These are phyloP conservation scores for Philypnodon macrostomus DNA, from an alignment of 2,797 vertebrate genomes.

Conservation along the genomic window DNA sequence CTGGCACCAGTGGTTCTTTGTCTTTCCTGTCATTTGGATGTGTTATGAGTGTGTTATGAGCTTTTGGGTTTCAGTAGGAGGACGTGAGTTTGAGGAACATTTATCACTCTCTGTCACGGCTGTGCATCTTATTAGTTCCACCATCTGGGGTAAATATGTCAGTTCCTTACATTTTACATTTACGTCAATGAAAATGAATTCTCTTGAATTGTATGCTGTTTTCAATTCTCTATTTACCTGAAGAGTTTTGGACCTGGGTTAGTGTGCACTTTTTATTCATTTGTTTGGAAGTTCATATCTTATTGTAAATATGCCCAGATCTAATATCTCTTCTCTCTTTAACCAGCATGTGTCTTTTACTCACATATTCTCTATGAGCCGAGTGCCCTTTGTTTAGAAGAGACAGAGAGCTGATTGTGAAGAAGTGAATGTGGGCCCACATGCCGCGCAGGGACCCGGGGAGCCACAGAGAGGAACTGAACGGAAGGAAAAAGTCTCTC, in stretches of 20 bases:
- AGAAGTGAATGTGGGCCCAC: constrained; percentile 64
- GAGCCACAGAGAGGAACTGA: constrained; percentile 66
- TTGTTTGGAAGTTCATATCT: no score
- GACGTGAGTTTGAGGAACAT: constrained; percentile 54
- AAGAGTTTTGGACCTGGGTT: no score
- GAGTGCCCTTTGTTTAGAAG: constrained; percentile 63
- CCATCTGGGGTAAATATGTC: neutral
- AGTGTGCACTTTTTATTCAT: no score
- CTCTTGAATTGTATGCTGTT: no score
- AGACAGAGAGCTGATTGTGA: constrained; percentile 78
- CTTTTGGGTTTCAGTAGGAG: constrained; percentile 69
- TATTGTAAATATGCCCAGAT: constrained; percentile 2
- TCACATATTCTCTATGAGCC: constrained; percentile 59
- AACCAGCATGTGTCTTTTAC: constrained; percentile 41
- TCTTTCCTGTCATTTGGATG: constrained; percentile 67
- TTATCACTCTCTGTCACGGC: constrained; percentile 58
- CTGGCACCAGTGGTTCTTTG: constrained; percentile 76
- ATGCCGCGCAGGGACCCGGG: constrained; percentile 61
- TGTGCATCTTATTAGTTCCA: constrained; percentile 9
- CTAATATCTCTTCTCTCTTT: constrained; percentile 28
- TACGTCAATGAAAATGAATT: no score
- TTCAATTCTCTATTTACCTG: no score
- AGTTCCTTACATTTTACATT: no score
- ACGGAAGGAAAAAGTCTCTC: constrained; percentile 85
- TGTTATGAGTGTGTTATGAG: constrained; percentile 68